These are phyloP conservation scores for Sphinx pinastri DNA, from an alignment of 2,888 invertebrate genomes.

Conservation along the genomic window DNA sequence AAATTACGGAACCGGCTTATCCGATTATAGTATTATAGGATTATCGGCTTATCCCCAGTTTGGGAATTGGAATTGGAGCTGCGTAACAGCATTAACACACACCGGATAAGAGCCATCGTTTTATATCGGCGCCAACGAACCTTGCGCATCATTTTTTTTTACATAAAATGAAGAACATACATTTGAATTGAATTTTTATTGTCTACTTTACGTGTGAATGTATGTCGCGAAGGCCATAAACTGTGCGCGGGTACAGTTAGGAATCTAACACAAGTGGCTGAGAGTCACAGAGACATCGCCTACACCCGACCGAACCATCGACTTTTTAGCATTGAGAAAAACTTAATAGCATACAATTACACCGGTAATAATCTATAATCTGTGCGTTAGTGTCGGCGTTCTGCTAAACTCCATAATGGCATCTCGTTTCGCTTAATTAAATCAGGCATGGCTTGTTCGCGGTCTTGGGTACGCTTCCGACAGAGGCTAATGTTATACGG, in stretches of 20 bases:
- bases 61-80: slow-evolving; percentile 21
- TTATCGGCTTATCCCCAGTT: slow-evolving; percentile 29
- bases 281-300: slow-evolving; percentile 51
- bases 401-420: slow-evolving; percentile 43
- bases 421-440: slow-evolving; percentile 52
- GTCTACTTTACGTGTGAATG: slow-evolving; percentile 56
- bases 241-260: slow-evolving; percentile 68
- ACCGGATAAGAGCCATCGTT: not conserved
- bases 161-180: slow-evolving; percentile 33
- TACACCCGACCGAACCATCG: slow-evolving; percentile 41
- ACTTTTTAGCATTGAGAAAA: slow-evolving; percentile 45
- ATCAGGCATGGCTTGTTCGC: slow-evolving; percentile 48
- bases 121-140: not conserved
- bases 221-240: slow-evolving; percentile 57
- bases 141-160: slow-evolving; percentile 1
- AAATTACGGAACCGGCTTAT: slow-evolving; percentile 54
- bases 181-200: slow-evolving; percentile 71
- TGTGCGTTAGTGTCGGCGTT: slow-evolving; percentile 31
- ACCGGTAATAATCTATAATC: slow-evolving; percentile 43
- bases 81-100: slow-evolving; percentile 2
- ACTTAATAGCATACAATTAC: slow-evolving; percentile 45
- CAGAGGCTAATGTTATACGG: slow-evolving; percentile 59
- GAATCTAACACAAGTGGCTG: slow-evolving; percentile 59
- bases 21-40: slow-evolving; percentile 52
- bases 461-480: slow-evolving; percentile 57